Evolutionary conservation across 2,113 vertebrate genomes (phyloP).

Genomic region (Gallinago paraguaiae): DNA sequence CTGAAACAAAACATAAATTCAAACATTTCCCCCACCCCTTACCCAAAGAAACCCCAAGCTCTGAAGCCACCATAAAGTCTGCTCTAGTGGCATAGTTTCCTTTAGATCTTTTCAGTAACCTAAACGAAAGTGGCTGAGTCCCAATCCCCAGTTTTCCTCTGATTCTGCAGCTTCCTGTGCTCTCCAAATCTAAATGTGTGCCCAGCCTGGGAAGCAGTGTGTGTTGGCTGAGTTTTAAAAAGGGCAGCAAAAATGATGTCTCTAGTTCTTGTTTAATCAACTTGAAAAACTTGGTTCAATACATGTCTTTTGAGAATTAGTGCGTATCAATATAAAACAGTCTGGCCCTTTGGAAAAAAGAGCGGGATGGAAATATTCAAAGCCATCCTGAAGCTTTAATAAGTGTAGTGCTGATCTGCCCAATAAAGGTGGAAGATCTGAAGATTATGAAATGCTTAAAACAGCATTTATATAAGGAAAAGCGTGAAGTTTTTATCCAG

Average conservation of each 20-base stretch:
- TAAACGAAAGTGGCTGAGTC: neutral
- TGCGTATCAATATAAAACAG: neutral
- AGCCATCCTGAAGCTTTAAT: neutral
- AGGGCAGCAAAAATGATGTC: neutral
- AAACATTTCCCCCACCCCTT: rapidly evolving
- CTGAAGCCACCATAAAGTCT: neutral
- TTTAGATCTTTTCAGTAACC: neutral
- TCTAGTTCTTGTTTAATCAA: neutral
- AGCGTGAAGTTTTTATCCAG: neutral
- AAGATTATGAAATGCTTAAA: neutral
- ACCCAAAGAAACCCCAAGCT: neutral
- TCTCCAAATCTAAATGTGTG: neutral
- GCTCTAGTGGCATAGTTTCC: neutral
- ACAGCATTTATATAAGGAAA: neutral
- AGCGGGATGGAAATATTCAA: neutral
- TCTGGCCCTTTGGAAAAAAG: neutral
- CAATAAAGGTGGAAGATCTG: neutral
- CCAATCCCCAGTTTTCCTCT: neutral
- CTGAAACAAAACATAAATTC: neutral
- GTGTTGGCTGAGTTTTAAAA: neutral
- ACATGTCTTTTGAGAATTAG: neutral
- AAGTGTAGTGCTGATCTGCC: neutral
- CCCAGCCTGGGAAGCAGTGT: neutral
- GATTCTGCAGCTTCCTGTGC: neutral
- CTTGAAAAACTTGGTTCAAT: neutral